Evolutionary conservation across 2,113 vertebrate genomes (phyloP), one percentile per base, ranked within the genome.

Genomic region (Eira barbara): DNA sequence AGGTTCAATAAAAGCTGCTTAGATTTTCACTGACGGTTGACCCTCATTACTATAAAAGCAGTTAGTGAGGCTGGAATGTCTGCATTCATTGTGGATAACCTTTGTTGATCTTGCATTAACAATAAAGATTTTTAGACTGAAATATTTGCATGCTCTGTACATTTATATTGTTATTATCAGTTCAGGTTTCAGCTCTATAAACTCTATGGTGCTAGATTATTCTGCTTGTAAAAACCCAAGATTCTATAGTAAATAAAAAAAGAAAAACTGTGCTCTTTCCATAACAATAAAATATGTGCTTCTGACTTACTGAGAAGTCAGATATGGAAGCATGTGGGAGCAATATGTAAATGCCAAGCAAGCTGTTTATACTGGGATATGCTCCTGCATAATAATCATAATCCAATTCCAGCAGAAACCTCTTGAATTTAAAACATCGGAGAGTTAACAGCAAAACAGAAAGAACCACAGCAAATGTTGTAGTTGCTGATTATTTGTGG

Each of bases 341-440:
- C 83, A 83, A 93, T 92, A 91, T 12, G 3, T 96, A 97, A 98
- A 97, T 96, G 93, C 83, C 96, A 96, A 73, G 87, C 80, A 95
- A 94, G 96, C 97, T 96, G 96, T 96, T 98, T 97, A 96, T 76
- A 42, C 87, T 84, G 84, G 96, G 90, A 86, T 96, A 90, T 74
- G 42, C 80, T 98, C 95, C 94, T 96, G 98, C 96, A 98, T 98
- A 97, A 95, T 97, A 97, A 96, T 91, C 95, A 97, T 88, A 94
- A 92, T 95, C 84, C 83, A 94, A 91, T 71, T 59, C 94, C 36
- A 97, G 95, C 65, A 94, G 92, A 94, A 94, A 95, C 59, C 91
- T 90, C 98, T 95, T 18, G 93, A 95, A 97, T 98, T 86, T 96
- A 93, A 94, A 97, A 39, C 36, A 13, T 0, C 13, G 2, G 79